Base-by-base conservation (phyloP, 1,140 invertebrate species). In the Zaprionus gabonicus region DNA sequence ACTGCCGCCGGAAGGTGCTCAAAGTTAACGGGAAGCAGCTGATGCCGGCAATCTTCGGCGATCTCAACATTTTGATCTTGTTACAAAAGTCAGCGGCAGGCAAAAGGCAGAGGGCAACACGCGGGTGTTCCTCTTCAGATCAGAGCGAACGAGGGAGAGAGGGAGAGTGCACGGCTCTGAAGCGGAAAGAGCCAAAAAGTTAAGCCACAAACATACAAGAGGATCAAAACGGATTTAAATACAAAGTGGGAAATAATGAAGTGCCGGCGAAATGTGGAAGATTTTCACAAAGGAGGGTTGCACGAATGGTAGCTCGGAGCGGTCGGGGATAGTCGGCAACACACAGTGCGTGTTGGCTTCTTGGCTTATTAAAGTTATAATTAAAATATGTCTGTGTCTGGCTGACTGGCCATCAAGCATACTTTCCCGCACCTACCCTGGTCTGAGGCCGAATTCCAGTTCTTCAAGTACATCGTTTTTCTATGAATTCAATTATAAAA, bases 121-220 rank as follows among this genome's bases (percentile, higher is more conserved):
- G 81, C 85, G 85, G 85, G 85, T 90, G 85, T 90, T 88, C 85
- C 75, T 27, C 85, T 71, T 27, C 23, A 6, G 25, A 31, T 36
- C 57, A 53, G 51, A 49, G 49, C 46, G 58, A 44, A 20, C 23
- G 20, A 17, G n/a, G 7, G n/a, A 20, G 46, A 12, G 17, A 7
- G 46, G 12, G 6, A 49, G 44, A 4, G 7, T 41, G 17, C 3
- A 49, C 3, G 25, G 67, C 65, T 66, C 80, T 66, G 64, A 88
- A 73, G 84, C 84, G 84, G 78, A 88, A 88, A 87, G 84, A 87
- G 84, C 78, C 85, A 88, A 87, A 87, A 87, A 87, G 85, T 90
- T 90, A 90, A 90, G 85, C 85, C 85, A 90, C 85, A 90, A 90
- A 90, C 85, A 90, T 90, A 90, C 85, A 90, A 90, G 81, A 82